phyloP scores from a whole-genome alignment of 2,888 invertebrate genomes.

The Chrysotoxum bicinctum region DNA sequence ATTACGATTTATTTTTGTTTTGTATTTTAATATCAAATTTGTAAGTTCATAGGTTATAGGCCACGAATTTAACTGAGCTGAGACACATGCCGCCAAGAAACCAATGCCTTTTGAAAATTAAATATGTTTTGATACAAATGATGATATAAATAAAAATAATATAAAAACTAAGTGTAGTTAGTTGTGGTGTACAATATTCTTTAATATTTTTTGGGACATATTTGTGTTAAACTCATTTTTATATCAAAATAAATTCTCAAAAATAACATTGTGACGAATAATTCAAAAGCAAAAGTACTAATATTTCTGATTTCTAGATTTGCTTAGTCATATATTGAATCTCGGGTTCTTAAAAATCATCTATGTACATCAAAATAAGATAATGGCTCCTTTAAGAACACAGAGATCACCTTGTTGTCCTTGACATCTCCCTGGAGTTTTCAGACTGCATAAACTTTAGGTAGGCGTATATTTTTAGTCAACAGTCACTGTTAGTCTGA shows the following conservation, averaged over 20 bases:
- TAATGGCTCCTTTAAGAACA: too few relatives aligned
- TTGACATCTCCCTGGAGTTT: too few relatives aligned
- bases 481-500: too few relatives aligned
- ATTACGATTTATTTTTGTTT: constrained; percentile 19
- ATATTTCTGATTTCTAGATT: too few relatives aligned
- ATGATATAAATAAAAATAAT: constrained; percentile 15
- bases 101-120: constrained; percentile 86
- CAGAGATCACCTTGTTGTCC: too few relatives aligned
- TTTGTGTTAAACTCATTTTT: neutral
- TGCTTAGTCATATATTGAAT: too few relatives aligned
- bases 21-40: constrained; percentile 38
- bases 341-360: too few relatives aligned
- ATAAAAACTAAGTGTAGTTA: constrained; percentile 5
- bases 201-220: constrained; percentile 9
- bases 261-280: neutral
- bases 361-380: too few relatives aligned
- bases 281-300: too few relatives aligned
- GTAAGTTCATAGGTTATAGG: constrained; percentile 67
- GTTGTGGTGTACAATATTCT: constrained; percentile 44
- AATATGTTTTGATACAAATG: constrained; percentile 76
- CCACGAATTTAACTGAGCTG: constrained; percentile 75
- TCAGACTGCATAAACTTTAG: too few relatives aligned
- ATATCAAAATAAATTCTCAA: constrained; percentile 22
- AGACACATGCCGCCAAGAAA: constrained; percentile 89
- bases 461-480: too few relatives aligned